phyloP scores from a whole-genome alignment of 2,888 invertebrate genomes.

The Lasioglossum marginatum region DNA sequence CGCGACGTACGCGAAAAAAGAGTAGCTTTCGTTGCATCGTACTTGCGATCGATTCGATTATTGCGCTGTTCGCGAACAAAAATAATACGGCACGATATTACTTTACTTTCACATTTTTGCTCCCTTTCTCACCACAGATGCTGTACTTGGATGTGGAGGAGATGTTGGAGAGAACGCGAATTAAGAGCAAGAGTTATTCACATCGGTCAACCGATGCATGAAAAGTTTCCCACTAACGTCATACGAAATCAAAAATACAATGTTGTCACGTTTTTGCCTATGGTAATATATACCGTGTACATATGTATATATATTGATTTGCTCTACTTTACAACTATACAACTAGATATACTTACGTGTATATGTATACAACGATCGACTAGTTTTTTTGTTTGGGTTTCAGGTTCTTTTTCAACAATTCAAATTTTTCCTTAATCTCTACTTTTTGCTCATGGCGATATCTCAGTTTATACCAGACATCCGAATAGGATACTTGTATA shows the following conservation, averaged over 20 bases:
- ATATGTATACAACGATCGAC: background rate
- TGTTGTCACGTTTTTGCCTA: constrained; percentile 93
- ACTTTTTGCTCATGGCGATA: constrained; percentile 98
- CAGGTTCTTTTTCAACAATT: constrained; percentile 99
- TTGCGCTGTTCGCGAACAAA: background rate
- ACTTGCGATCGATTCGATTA: background rate
- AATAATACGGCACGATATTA: background rate
- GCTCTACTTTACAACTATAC: background rate
- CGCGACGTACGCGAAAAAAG: background rate
- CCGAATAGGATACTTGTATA: constrained; percentile 98
- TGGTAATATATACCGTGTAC: constrained; percentile 83
- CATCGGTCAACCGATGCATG: constrained; percentile 91
- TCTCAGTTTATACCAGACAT: constrained; percentile 99
- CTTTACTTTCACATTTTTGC: background rate
- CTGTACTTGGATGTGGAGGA: constrained; percentile 90
- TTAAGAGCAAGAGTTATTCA: constrained; percentile 91
- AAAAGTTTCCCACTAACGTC: constrained; percentile 97
- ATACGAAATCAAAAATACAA: constrained; percentile 99
- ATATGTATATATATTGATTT: background rate
- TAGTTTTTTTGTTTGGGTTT: constrained; percentile 60
- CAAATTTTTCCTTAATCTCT: constrained; percentile 98
- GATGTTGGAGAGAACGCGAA: constrained; percentile 91
- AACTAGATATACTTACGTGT: background rate
- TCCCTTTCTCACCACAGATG: constrained; percentile 87
- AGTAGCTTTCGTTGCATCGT: background rate